These are phyloP conservation scores for Elmis aenea DNA, from an alignment of 2,888 invertebrate species.

Conservation along the genomic window DNA sequence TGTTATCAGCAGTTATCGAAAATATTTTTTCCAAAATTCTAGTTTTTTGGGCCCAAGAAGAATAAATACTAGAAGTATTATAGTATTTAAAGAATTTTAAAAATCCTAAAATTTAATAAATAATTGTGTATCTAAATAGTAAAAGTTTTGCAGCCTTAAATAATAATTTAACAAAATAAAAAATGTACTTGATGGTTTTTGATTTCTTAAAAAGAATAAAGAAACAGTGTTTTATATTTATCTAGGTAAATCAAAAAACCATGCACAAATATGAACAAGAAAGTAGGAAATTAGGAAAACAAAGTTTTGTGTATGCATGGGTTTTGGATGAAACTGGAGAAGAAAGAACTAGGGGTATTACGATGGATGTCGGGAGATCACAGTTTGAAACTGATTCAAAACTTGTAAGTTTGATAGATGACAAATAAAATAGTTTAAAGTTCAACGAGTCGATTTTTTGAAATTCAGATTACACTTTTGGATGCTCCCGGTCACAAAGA, in stretches of 20 bases:
- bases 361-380: constrained; percentile 96
- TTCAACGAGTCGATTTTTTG: too few species aligned
- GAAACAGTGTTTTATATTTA: constrained; percentile 6
- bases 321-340: constrained; percentile 98
- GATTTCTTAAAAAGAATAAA: constrained; percentile 1
- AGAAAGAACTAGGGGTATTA: constrained; percentile 93
- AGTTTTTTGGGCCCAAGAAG: too few species aligned
- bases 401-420: constrained; percentile 34
- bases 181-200: too few species aligned
- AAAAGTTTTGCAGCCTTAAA: too few species aligned
- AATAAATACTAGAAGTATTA: too few species aligned
- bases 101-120: too few species aligned
- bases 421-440: too few species aligned
- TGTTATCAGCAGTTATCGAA: too few species aligned
- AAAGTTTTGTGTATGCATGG: constrained; percentile 98
- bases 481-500: constrained; percentile 99
- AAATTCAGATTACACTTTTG: constrained; percentile 75
- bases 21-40: too few species aligned
- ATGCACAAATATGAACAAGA: constrained; percentile 98
- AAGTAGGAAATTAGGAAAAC: constrained; percentile 94
- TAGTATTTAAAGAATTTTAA: too few species aligned
- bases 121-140: too few species aligned
- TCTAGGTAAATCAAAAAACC: constrained; percentile 66
- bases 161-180: too few species aligned
- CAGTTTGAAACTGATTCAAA: constrained; percentile 87